Percentiles rank a stretch among this genome's conserved stretches.
Evolutionary conservation across 2,888 invertebrate species (phyloP).

Genomic region (Agrilus mali): DNA sequence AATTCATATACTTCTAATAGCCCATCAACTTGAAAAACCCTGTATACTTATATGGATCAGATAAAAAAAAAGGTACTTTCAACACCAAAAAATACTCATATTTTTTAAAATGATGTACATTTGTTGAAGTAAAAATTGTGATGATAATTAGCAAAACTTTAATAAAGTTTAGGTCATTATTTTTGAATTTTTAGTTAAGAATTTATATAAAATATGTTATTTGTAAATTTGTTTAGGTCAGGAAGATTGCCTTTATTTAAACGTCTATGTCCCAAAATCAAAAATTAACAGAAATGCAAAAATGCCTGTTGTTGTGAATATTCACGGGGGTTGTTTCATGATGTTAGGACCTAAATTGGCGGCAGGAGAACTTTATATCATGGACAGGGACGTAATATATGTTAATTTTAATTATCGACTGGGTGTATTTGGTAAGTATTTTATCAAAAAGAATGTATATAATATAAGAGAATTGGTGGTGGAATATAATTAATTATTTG

Average conservation of each 20-base stretch:
- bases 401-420: slow-evolving; percentile 28
- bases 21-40: too few species aligned
- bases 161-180: too few species aligned
- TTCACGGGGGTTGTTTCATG: slow-evolving; percentile 38
- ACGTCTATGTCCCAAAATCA: slow-evolving; percentile 45
- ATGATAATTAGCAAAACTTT: too few species aligned
- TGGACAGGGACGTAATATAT: slow-evolving; percentile 29
- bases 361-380: slow-evolving; percentile 34
- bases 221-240: slow-evolving; percentile 33
- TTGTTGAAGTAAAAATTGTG: too few species aligned
- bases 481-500: too few species aligned
- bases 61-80: too few species aligned
- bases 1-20: too few species aligned
- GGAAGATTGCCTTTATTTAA: slow-evolving; percentile 55
- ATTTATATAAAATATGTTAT: not conserved
- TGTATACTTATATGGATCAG: too few species aligned
- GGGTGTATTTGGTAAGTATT: slow-evolving; percentile 21
- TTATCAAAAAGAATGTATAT: too few species aligned
- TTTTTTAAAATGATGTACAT: too few species aligned
- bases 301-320: slow-evolving; percentile 34
- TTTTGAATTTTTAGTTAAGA: not conserved
- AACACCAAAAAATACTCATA: too few species aligned
- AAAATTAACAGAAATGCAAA: slow-evolving; percentile 28
- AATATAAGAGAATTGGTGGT: too few species aligned
- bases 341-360: slow-evolving; percentile 28